Evolutionary conservation across 2,113 vertebrate genomes (phyloP).

Genomic region (Acanthisitta chloris): DNA sequence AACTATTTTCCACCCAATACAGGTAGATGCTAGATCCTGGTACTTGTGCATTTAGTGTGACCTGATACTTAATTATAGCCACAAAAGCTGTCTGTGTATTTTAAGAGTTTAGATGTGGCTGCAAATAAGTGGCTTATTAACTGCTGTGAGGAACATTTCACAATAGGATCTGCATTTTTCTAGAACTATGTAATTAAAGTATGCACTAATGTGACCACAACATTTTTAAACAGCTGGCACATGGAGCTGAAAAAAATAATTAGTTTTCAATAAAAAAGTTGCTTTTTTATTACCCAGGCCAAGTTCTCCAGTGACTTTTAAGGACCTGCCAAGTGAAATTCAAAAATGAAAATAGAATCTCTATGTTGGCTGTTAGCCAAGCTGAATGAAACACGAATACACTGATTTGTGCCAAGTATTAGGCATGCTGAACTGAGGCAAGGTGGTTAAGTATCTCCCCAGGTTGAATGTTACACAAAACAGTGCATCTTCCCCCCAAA

Average conservation of each 20-base stretch:
- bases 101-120: slow-evolving; percentile 3
- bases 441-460: slow-evolving; percentile 69
- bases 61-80: not conserved
- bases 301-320: slow-evolving; percentile 79
- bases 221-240: slow-evolving; percentile 75
- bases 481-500: slow-evolving; percentile 52
- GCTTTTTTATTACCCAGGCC: slow-evolving; percentile 76
- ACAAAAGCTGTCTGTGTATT: not conserved
- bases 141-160: slow-evolving; percentile 46
- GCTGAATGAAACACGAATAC: slow-evolving; percentile 73
- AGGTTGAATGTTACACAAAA: slow-evolving; percentile 74
- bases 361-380: slow-evolving; percentile 70
- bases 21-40: not conserved
- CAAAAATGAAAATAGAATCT: slow-evolving; percentile 77
- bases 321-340: slow-evolving; percentile 79
- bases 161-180: slow-evolving; percentile 63
- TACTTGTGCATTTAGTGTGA: not conserved
- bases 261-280: slow-evolving; percentile 79
- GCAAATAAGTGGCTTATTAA: slow-evolving; percentile 38
- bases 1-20: not conserved
- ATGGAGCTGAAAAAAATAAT: slow-evolving; percentile 74
- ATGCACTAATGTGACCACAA: slow-evolving; percentile 65
- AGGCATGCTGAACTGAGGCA: slow-evolving; percentile 61
- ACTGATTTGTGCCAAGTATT: slow-evolving; percentile 68
- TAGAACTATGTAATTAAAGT: slow-evolving; percentile 68